Evolutionary conservation across 2,113 vertebrate species (phyloP).

Genomic region (Jacana jacana): DNA sequence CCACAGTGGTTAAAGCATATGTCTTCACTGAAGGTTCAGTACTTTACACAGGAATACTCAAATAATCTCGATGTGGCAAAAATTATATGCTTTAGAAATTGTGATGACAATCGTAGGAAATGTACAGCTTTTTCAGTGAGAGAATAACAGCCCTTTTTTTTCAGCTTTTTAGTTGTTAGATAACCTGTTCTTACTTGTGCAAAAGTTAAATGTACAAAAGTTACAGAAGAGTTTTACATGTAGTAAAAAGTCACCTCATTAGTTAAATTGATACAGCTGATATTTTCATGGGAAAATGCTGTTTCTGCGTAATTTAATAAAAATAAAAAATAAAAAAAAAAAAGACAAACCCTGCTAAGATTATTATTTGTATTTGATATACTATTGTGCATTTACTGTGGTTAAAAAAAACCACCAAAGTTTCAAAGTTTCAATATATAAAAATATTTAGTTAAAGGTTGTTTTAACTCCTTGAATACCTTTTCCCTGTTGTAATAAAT

Average conservation of each 20-base stretch:
- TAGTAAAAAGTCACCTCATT: not conserved
- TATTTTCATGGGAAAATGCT: not conserved
- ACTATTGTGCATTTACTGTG: fast-evolving
- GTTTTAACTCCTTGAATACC: not conserved
- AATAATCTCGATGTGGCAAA: not conserved
- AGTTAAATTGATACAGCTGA: not conserved
- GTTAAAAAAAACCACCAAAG: not conserved
- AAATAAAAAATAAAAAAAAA: too few relatives aligned
- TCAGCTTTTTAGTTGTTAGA: not conserved
- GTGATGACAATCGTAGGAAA: not conserved
- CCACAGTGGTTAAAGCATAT: not conserved
- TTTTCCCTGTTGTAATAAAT: not conserved
- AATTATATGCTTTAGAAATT: not conserved
- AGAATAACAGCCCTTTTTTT: fast-evolving
- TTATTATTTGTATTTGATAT: not conserved
- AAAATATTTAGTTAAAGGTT: not conserved
- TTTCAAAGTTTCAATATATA: too few relatives aligned
- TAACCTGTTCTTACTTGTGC: not conserved
- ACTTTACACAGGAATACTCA: not conserved
- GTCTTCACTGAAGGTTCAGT: not conserved
- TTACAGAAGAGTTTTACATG: not conserved
- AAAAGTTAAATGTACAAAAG: not conserved
- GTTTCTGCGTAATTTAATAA: not conserved
- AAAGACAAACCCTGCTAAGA: not conserved
- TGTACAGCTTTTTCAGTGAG: not conserved